Conservation (phyloP, 2,888 invertebrate species). For the Dastarcus helophoroides region DNA sequence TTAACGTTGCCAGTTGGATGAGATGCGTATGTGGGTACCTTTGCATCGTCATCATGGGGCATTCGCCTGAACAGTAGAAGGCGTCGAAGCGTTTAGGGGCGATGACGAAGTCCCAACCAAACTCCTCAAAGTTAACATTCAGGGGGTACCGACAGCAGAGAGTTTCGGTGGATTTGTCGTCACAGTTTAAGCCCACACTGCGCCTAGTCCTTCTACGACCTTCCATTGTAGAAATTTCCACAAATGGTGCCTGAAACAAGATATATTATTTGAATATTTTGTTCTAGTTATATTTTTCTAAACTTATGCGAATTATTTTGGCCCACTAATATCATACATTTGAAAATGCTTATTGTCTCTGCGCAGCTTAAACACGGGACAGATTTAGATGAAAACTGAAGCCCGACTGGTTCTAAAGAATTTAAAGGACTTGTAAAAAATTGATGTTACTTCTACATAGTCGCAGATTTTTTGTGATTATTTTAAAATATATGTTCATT, state of each 20-base stretch:
- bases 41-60: conserved; percentile 77
- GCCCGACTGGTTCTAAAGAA: too few species aligned
- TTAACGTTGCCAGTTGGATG: conserved; percentile 64
- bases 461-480: too few species aligned
- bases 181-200: conserved; percentile 72
- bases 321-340: too few species aligned
- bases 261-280: conserved; percentile 6
- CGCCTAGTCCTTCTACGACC: conserved; percentile 59
- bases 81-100: conserved; percentile 92
- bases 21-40: conserved; percentile 82
- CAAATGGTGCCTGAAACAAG: conserved; percentile 43
- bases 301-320: too few species aligned
- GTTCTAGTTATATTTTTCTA: too few species aligned
- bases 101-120: conserved; percentile 97
- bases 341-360: too few species aligned
- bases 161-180: conserved; percentile 60
- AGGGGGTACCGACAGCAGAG: conserved; percentile 92
- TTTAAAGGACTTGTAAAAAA: too few species aligned
- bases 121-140: conserved; percentile 85
- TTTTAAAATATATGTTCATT: too few species aligned
- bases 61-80: conserved; percentile 92
- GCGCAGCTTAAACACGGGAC: too few species aligned
- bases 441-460: too few species aligned
- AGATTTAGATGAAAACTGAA: too few species aligned
- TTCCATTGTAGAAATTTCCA: conserved; percentile 46